Percentiles rank a stretch among this genome's conserved stretches.
phyloP scores from a whole-genome alignment of 1,140 invertebrate genomes.

The Drosophila sp. region DNA sequence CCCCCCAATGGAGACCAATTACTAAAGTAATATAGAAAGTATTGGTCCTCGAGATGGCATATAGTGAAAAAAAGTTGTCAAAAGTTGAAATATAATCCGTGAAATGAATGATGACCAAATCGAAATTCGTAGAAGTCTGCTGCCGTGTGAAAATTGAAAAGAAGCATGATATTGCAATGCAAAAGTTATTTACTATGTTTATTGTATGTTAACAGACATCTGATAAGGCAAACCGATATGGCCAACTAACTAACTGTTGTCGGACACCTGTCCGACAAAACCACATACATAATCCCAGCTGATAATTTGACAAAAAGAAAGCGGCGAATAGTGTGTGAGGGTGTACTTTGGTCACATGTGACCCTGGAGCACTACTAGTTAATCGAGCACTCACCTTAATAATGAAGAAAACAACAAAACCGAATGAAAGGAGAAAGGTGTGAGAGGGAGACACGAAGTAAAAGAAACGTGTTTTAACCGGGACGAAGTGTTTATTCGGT shows the following conservation, averaged over 20 bases:
- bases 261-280: constrained; percentile 2
- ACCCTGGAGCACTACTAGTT: background rate
- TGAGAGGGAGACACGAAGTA: background rate
- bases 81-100: too few species aligned
- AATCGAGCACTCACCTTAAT: constrained; percentile 5
- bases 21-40: too few species aligned
- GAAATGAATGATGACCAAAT: too few species aligned
- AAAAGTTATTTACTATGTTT: too few species aligned
- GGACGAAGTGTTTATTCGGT: background rate
- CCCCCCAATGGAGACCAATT: too few species aligned
- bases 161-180: background rate
- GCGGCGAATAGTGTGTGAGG: background rate
- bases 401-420: background rate
- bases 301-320: background rate
- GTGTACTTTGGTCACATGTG: background rate
- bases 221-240: background rate
- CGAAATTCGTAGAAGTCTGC: background rate
- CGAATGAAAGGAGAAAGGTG: background rate
- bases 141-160: background rate
- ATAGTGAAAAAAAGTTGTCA: too few species aligned
- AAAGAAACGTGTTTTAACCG: background rate
- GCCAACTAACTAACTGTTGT: background rate
- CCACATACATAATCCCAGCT: background rate
- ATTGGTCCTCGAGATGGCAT: too few species aligned
- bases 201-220: background rate